phyloP scores from a whole-genome alignment of 2,888 invertebrate species.

The Chironomus riparius region DNA sequence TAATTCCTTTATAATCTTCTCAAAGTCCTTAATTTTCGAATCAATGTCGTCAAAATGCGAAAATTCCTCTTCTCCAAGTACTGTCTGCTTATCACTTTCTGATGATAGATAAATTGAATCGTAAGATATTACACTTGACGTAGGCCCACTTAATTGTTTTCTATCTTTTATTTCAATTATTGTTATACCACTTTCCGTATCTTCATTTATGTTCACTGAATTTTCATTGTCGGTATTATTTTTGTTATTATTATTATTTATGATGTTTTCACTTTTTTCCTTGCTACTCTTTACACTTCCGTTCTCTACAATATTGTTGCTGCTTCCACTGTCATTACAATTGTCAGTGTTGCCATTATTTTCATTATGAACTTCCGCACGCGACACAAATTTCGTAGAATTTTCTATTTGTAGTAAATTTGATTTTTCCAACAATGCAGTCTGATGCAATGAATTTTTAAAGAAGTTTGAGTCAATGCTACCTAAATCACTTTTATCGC shows the following conservation, averaged over 20 bases:
- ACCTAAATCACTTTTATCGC: slow-evolving; percentile 43
- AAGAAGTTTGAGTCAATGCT: slow-evolving; percentile 43
- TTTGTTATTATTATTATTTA: slow-evolving; percentile 25
- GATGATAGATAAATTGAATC: slow-evolving; percentile 43
- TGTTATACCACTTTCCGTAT: slow-evolving; percentile 16
- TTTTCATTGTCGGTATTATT: slow-evolving; percentile 6
- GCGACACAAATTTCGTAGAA: slow-evolving; percentile 38
- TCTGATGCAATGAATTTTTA: slow-evolving; percentile 41
- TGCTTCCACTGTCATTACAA: too few species aligned
- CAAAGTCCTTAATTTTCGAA: slow-evolving; percentile 15
- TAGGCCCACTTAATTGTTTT: slow-evolving; percentile 6
- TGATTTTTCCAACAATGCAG: slow-evolving; percentile 17
- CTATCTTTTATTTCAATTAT: slow-evolving; percentile 21
- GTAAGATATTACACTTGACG: slow-evolving; percentile 38
- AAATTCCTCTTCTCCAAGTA: slow-evolving; percentile 32
- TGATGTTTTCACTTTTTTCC: not conserved
- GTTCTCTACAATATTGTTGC: not conserved
- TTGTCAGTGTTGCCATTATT: not conserved
- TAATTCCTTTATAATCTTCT: slow-evolving; percentile 25
- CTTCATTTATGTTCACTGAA: slow-evolving; percentile 15
- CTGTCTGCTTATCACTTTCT: slow-evolving; percentile 36
- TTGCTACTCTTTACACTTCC: slow-evolving; percentile 31
- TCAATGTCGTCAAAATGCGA: slow-evolving; percentile 8
- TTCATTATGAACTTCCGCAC: slow-evolving; percentile 23
- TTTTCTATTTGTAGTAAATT: slow-evolving; percentile 33